Percentiles rank a stretch among this genome's conserved stretches.
Conservation (phyloP, 2,797 vertebrate genomes). For the Mareca strepera region DNA sequence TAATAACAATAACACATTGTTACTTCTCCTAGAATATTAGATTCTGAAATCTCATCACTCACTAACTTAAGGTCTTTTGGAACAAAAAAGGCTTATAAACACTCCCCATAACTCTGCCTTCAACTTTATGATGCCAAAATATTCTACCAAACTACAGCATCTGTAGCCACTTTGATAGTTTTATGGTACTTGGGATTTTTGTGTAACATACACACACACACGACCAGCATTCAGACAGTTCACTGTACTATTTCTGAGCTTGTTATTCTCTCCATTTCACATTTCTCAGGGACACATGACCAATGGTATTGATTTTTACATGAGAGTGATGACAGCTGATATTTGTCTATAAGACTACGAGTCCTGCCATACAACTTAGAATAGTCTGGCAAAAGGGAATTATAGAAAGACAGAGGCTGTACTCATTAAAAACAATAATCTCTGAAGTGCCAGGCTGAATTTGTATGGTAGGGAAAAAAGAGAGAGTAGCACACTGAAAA, state of each 20-base stretch:
- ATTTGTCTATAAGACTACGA: conserved; percentile 77
- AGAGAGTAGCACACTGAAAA: neutral
- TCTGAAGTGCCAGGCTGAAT: neutral
- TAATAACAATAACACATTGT: neutral
- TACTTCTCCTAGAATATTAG: neutral
- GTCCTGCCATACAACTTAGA: conserved; percentile 58
- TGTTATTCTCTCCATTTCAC: neutral
- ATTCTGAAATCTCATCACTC: neutral
- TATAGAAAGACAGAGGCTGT: neutral
- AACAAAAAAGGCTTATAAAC: neutral
- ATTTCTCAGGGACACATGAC: neutral
- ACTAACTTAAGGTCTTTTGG: neutral
- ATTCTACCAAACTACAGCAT: neutral
- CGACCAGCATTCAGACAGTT: neutral
- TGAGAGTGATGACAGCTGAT: conserved; percentile 71
- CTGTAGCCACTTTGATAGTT: neutral
- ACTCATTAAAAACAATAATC: neutral
- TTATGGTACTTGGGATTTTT: neutral
- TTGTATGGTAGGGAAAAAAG: neutral
- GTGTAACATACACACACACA: neutral
- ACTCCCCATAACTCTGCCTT: neutral
- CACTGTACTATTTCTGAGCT: neutral
- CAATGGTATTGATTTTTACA: neutral
- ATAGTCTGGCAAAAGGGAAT: neutral
- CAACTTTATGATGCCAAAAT: neutral